phyloP scores from a whole-genome alignment of 2,888 invertebrate genomes.

The Rhynchonema sp. region DNA sequence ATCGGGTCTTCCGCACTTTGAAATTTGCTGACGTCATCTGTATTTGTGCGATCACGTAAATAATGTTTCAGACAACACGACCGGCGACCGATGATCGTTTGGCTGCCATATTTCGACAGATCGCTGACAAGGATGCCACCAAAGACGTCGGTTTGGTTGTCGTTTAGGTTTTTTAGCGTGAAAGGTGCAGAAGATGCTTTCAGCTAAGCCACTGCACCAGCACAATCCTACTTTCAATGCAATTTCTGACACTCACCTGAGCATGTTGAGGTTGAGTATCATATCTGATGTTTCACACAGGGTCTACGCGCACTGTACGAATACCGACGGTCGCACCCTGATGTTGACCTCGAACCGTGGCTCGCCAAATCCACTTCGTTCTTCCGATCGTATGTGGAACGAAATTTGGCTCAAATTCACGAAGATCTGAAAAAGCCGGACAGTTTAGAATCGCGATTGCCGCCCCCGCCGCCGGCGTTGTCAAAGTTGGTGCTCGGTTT shows the following conservation, averaged over 20 bases:
- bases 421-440: neutral
- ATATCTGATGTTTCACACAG: conserved; percentile 15
- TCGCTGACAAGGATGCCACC: conserved; percentile 5
- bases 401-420: neutral
- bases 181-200: no score
- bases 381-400: conserved; percentile 17
- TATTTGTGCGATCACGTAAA: no score
- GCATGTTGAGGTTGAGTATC: neutral
- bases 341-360: conserved; percentile 30
- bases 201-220: neutral
- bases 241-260: neutral
- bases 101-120: conserved; percentile 4
- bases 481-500: no score
- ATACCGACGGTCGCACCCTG: conserved; percentile 30
- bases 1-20: neutral
- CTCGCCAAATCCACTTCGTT: conserved; percentile 29
- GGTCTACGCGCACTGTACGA: conserved; percentile 31
- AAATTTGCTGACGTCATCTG: neutral
- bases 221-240: neutral
- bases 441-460: no score
- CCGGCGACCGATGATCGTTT: neutral
- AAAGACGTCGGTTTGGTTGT: conserved; percentile 5
- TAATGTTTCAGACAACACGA: no score
- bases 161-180: no score
- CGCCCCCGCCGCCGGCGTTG: no score